Conservation (phyloP, 2,888 invertebrate genomes). For the Heliothis peltigera region DNA sequence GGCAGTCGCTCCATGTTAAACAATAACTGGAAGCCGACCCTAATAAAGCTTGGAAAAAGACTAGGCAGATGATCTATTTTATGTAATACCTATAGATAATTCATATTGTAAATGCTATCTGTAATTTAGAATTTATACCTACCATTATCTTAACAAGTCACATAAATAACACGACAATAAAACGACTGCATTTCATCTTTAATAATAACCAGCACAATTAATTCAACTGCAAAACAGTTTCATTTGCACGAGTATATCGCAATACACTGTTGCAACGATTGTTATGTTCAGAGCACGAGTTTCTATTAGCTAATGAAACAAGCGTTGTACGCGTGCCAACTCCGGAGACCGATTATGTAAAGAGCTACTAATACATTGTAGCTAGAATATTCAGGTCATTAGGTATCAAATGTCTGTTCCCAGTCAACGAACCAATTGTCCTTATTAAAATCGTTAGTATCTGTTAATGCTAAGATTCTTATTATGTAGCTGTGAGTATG, state of each 20-base stretch:
- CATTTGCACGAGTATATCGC: not conserved
- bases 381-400: not conserved
- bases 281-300: not conserved
- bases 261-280: not conserved
- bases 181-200: not conserved
- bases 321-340: not conserved
- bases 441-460: not conserved
- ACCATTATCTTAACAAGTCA: too few relatives aligned
- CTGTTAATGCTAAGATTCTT: not conserved
- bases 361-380: not conserved
- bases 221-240: not conserved
- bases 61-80: too few relatives aligned
- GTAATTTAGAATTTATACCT: too few relatives aligned
- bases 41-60: too few relatives aligned
- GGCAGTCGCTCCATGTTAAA: too few relatives aligned
- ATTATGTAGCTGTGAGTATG: not conserved
- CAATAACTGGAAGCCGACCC: too few relatives aligned
- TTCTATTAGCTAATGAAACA: slow-evolving; percentile 2
- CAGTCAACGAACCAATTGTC: not conserved
- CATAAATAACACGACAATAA: too few relatives aligned
- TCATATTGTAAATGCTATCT: too few relatives aligned
- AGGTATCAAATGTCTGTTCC: not conserved
- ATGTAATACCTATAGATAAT: too few relatives aligned
- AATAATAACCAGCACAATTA: not conserved
- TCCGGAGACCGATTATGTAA: not conserved